A percentile compares a stretch with the other conserved stretches of the same genome.
phyloP scores from a whole-genome alignment of 2,797 vertebrate genomes.

The Potorous gilbertii region DNA sequence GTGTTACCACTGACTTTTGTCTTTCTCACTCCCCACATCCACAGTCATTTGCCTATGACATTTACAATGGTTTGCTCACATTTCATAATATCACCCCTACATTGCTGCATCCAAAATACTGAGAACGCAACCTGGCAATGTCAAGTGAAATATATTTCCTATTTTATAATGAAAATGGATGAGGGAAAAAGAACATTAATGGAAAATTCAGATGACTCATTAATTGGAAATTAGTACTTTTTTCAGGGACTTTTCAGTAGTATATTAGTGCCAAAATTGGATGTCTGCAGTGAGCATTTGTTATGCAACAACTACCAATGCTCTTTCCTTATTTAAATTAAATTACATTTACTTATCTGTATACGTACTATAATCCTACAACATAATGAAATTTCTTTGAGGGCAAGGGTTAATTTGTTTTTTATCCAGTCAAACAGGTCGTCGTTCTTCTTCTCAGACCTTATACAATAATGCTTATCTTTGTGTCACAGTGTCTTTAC shows the following conservation, averaged over 20 bases:
- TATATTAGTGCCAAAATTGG: neutral
- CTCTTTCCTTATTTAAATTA: neutral
- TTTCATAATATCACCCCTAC: neutral
- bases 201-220: conserved; percentile 7
- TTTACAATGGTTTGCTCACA: neutral
- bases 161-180: conserved; percentile 15
- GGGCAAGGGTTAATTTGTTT: neutral
- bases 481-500: too few species aligned
- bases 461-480: neutral
- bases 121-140: neutral
- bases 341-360: neutral
- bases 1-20: neutral
- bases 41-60: neutral
- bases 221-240: conserved; percentile 6
- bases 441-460: neutral
- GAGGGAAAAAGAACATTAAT: neutral
- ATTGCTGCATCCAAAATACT: neutral
- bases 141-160: neutral
- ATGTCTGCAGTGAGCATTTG: neutral
- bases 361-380: neutral
- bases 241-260: neutral
- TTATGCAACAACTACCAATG: neutral
- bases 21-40: neutral
- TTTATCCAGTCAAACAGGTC: neutral
- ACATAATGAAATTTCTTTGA: neutral